Conservation (phyloP, 1,140 invertebrate genomes). For the Galendromus occidentalis region DNA sequence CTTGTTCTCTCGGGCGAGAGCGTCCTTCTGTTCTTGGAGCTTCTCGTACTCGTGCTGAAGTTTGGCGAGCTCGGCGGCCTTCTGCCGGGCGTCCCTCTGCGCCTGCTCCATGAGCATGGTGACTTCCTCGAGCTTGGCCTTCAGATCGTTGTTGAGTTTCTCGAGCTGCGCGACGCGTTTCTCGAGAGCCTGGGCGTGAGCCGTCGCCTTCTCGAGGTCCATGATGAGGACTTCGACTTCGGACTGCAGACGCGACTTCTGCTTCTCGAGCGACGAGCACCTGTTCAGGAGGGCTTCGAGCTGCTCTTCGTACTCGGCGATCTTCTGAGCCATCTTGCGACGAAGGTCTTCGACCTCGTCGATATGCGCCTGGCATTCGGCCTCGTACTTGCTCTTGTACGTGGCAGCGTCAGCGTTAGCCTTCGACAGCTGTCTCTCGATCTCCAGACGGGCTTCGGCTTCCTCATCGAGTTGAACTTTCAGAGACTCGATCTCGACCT, state of each 20-base stretch:
- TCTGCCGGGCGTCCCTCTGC: slow-evolving; percentile 70
- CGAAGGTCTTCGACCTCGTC: slow-evolving; percentile 84
- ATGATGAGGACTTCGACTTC: slow-evolving; percentile 92
- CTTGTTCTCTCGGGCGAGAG: slow-evolving; percentile 76
- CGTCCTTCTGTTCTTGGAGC: slow-evolving; percentile 74
- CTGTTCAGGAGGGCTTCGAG: slow-evolving; percentile 76
- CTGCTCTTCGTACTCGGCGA: slow-evolving; percentile 86
- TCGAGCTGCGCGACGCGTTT: slow-evolving; percentile 76
- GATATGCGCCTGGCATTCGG: slow-evolving; percentile 63
- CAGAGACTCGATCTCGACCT: slow-evolving; percentile 74
- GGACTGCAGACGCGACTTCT: slow-evolving; percentile 80
- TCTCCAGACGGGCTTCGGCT: slow-evolving; percentile 74
- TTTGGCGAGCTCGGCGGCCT: slow-evolving; percentile 62
- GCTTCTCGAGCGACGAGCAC: slow-evolving; percentile 77
- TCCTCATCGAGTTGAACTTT: slow-evolving; percentile 85
- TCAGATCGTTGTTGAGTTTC: slow-evolving; percentile 59
- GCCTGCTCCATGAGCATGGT: slow-evolving; percentile 64
- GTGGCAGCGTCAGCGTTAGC: slow-evolving; percentile 64
- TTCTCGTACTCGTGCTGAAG: slow-evolving; percentile 75
- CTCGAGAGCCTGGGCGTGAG: slow-evolving; percentile 72
- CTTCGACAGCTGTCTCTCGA: slow-evolving; percentile 80
- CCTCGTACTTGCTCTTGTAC: slow-evolving; percentile 79
- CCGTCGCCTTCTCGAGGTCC: slow-evolving; percentile 89
- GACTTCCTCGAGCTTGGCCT: slow-evolving; percentile 59
- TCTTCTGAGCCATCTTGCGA: slow-evolving; percentile 68